Evolutionary conservation across 2,888 invertebrate genomes (phyloP).

Genomic region (Melanotus villosus): DNA sequence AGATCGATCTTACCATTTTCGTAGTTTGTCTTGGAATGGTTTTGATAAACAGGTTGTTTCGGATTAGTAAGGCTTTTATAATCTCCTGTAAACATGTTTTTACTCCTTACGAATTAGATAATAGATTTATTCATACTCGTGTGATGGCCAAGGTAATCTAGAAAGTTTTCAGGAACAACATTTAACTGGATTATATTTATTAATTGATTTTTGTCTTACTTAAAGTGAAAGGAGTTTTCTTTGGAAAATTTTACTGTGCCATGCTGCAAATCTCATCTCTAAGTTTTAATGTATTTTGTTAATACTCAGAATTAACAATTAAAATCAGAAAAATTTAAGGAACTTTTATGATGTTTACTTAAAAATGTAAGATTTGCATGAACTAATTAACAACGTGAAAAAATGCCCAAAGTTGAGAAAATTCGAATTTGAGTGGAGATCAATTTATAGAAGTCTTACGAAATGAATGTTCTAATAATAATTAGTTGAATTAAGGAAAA

Average conservation of each 20-base stretch:
- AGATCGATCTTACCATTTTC: constrained; percentile 50
- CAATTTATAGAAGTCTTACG: too few species aligned
- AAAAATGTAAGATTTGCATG: too few species aligned
- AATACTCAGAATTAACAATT: too few species aligned
- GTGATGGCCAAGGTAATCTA: constrained; percentile 55
- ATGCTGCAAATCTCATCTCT: too few species aligned
- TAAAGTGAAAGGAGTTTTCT: neutral
- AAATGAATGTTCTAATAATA: too few species aligned
- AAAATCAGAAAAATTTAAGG: too few species aligned
- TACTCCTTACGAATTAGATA: constrained; percentile 16
- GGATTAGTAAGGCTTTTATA: constrained; percentile 49
- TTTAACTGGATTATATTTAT: neutral
- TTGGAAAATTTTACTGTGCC: neutral
- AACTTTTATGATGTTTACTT: too few species aligned
- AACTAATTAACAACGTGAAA: too few species aligned
- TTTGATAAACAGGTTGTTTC: constrained; percentile 17
- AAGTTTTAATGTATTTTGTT: too few species aligned
- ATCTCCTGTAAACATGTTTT: constrained; percentile 48
- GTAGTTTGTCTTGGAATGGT: neutral
- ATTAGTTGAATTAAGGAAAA: too few species aligned
- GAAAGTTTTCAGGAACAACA: constrained; percentile 32
- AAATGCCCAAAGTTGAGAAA: too few species aligned
- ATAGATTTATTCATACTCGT: constrained; percentile 34
- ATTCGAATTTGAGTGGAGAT: too few species aligned
- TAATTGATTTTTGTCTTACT: neutral